These are phyloP conservation scores for Aporophyla lueneburgensis DNA, from an alignment of 2,888 invertebrate species.

Conservation along the genomic window DNA sequence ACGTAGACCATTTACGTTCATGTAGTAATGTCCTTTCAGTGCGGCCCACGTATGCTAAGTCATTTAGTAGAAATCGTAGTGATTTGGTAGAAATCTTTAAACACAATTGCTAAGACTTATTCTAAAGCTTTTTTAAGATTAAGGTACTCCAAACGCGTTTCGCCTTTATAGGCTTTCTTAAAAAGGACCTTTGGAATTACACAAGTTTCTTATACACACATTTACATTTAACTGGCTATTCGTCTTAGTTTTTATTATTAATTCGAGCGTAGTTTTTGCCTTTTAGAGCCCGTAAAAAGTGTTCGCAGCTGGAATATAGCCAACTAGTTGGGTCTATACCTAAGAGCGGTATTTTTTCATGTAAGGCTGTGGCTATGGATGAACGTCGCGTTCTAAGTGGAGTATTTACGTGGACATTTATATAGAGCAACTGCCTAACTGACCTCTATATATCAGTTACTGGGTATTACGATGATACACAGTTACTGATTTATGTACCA, in stretches of 20 bases:
- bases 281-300: slow-evolving; percentile 42
- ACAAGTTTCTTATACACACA: slow-evolving; percentile 1
- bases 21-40: no score
- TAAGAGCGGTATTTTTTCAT: slow-evolving; percentile 21
- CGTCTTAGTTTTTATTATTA: slow-evolving; percentile 26
- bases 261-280: slow-evolving; percentile 31
- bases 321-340: slow-evolving; percentile 31
- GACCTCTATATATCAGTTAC: no score
- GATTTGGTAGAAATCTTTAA: background rate
- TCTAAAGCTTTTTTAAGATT: background rate
- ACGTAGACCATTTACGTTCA: no score
- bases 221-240: slow-evolving; percentile 3
- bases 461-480: no score
- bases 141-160: background rate
- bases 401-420: no score
- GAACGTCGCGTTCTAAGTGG: background rate
- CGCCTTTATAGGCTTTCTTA: background rate
- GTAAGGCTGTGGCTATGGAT: background rate
- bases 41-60: no score
- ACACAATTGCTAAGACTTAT: background rate
- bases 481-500: no score
- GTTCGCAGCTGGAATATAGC: slow-evolving; percentile 42
- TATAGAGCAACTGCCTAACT: no score
- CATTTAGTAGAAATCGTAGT: background rate
- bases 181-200: background rate